Evolutionary conservation across 2,797 vertebrate genomes (phyloP).

Genomic region (Pseudochirops corinnae): DNA sequence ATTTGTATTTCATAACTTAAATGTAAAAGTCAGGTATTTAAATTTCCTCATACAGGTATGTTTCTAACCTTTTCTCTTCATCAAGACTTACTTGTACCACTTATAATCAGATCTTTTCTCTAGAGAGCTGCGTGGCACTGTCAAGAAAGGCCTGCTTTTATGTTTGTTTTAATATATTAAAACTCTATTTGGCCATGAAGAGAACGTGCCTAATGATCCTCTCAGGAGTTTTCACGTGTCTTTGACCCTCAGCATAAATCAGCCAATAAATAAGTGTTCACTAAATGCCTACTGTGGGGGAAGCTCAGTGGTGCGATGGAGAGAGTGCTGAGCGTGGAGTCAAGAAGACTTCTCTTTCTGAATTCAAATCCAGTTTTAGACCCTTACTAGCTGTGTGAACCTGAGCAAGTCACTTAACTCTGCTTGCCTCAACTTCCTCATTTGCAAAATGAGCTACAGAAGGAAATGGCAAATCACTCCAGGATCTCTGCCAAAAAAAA

Average conservation of each 20-base stretch:
- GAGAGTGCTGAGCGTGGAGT: not conserved
- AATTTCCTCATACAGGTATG: not conserved
- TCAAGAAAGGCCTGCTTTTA: not conserved
- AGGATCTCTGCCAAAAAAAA: not conserved
- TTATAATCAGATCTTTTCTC: slow-evolving; percentile 15
- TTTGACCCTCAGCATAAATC: slow-evolving; percentile 2
- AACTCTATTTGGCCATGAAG: slow-evolving; percentile 1
- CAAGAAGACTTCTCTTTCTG: not conserved
- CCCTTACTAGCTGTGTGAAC: not conserved
- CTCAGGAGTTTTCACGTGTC: not conserved
- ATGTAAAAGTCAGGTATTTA: not conserved
- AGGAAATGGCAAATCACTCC: not conserved
- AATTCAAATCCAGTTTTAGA: not conserved
- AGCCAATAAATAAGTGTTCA: not conserved
- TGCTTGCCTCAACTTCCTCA: not conserved
- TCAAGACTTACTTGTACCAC: not conserved
- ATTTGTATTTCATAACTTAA: slow-evolving; percentile 1
- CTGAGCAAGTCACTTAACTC: not conserved
- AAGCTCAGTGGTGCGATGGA: not conserved
- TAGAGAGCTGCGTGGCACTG: slow-evolving; percentile 2
- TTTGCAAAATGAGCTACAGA: not conserved
- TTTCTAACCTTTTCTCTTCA: not conserved
- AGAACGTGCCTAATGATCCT: not conserved
- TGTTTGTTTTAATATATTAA: slow-evolving; percentile 32
- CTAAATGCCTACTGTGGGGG: not conserved